phyloP scores from a whole-genome alignment of 53 echinoderm and acorn worm species.

The Zoroaster sp. region DNA sequence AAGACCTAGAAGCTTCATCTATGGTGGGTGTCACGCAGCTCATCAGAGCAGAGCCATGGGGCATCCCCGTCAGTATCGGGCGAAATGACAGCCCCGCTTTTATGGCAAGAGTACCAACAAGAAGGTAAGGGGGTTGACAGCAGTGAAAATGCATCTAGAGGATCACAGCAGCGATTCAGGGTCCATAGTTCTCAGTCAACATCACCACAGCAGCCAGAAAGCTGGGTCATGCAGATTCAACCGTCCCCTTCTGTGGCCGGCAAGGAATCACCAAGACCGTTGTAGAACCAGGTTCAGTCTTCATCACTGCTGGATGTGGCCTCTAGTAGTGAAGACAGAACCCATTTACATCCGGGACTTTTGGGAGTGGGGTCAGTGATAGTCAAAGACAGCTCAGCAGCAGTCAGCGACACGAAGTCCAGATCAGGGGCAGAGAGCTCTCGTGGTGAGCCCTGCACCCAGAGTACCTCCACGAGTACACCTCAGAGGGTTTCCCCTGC shows the following conservation, averaged over 20 bases:
- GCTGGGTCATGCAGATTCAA: slow-evolving; percentile 58
- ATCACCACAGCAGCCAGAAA: slow-evolving; percentile 68
- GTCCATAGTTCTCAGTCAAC: slow-evolving; percentile 74
- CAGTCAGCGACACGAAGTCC: slow-evolving; percentile 31
- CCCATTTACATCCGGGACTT: slow-evolving; percentile 7
- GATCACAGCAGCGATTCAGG: slow-evolving; percentile 55
- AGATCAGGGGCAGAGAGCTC: slow-evolving; percentile 51
- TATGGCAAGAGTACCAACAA: slow-evolving; percentile 67
- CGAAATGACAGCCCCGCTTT: slow-evolving; percentile 46
- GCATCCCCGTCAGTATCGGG: too few species aligned
- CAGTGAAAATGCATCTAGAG: slow-evolving; percentile 65
- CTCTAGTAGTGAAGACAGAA: slow-evolving; percentile 50
- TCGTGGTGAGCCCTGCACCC: slow-evolving; percentile 37
- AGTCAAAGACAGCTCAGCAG: slow-evolving; percentile 48
- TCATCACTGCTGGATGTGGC: slow-evolving; percentile 45
- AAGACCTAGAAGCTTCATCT: slow-evolving; percentile 33
- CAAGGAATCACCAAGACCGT: slow-evolving; percentile 70
- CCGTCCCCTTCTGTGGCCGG: slow-evolving; percentile 45
- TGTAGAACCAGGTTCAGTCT: slow-evolving; percentile 62
- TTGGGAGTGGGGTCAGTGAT: slow-evolving; percentile 44
- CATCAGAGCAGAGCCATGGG: slow-evolving; percentile 47
- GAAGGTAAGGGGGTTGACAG: slow-evolving; percentile 73
- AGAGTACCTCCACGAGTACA: slow-evolving; percentile 50
- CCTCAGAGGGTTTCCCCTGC: slow-evolving; percentile 25
- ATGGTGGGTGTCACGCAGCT: slow-evolving; percentile 30